Evolutionary conservation across 2,797 vertebrate genomes (phyloP).

Genomic region (Hapalemur alaotrensis): DNA sequence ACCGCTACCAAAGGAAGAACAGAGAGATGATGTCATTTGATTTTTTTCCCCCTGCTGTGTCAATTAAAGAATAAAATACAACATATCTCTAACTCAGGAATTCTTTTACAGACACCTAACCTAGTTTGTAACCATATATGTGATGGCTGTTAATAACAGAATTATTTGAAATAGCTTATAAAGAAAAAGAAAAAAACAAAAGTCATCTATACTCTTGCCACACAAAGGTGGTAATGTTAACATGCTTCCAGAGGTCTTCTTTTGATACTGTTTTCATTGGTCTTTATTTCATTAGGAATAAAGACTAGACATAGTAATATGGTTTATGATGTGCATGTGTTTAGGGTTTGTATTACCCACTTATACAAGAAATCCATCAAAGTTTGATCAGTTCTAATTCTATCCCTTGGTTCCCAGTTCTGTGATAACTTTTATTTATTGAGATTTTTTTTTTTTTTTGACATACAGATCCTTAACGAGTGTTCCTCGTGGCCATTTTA

Average conservation of each 20-base stretch:
- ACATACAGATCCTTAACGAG: background rate
- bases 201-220: background rate
- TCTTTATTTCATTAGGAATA: background rate
- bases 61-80: constrained; percentile 54
- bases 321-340: background rate
- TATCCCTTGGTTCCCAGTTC: background rate
- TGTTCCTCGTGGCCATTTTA: background rate
- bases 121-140: background rate
- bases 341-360: background rate
- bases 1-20: background rate
- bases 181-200: background rate
- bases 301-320: background rate
- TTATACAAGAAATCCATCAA: background rate
- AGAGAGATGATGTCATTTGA: constrained; percentile 46
- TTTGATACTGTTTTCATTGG: background rate
- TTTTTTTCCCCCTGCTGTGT: background rate
- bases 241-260: background rate
- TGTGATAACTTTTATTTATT: background rate
- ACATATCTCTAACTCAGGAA: background rate
- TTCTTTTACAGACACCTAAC: background rate
- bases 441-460: background rate
- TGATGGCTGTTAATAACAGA: background rate
- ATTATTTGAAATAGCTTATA: background rate
- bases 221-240: background rate
- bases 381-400: background rate